Evolutionary conservation across 2,888 invertebrate species (phyloP), one percentile per base, ranked within the genome.

Genomic region (Phaedon cochleariae): DNA sequence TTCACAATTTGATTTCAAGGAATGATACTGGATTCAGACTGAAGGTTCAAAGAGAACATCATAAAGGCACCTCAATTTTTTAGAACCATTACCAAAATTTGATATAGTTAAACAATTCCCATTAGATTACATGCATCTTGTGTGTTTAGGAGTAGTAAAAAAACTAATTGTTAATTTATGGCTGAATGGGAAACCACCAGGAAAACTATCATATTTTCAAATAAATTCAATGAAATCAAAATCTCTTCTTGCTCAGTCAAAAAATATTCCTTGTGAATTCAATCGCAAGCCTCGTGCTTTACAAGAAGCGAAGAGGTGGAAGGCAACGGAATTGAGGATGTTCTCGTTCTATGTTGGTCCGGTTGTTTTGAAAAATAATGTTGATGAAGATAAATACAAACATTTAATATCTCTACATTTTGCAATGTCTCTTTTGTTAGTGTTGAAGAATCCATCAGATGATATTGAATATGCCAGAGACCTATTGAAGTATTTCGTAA

Each of bases 91-190:
- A 48, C 72, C 70, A 34, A 59, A 71, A 34, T 71, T 77, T 60
- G 64, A 73, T 64, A 70, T 76, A 61, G 62, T 77, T 17, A 53
- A 69, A 31, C 64, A 69, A 46, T 62, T 75, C 48, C 71, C 73
- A 2, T 48, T 73, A 17, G 75, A 76, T 59, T 66, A 65, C 21
- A 68, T 70, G 66, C 68, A 70, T 37, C 34, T 70, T 17, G 37
- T 68, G 7, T 70, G 62, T 48, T 59, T 70, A 10, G 70, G 65
- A 10, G 29, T 64, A 41, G 53, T 59, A 37, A 49, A 65, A 31
- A 48, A 57, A 60, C 29, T 55, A 15, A 61, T 61, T 45, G 52
- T 45, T 41, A 37, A 52, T 17, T 41, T 41, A 41, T 62, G 62
- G 55, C 34, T 54, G 46, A 48, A 48, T 54, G 62, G 62, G 54